These are phyloP conservation scores for Rostratula benghalensis DNA, from an alignment of 2,113 vertebrate species.

Conservation along the genomic window DNA sequence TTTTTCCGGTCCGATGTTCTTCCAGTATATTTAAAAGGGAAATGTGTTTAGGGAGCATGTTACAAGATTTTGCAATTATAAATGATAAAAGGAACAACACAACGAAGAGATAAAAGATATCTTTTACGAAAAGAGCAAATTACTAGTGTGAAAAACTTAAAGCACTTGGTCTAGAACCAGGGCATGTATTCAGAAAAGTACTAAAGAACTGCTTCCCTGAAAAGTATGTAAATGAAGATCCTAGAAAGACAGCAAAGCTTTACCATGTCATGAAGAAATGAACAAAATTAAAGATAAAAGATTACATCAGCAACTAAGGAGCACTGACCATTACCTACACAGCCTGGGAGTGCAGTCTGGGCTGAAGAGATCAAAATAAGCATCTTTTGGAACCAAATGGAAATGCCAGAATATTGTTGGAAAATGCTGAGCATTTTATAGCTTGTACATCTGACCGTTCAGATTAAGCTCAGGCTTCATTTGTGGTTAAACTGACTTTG, in stretches of 20 bases:
- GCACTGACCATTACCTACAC: neutral
- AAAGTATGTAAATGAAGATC: neutral
- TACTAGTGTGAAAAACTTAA: conserved; percentile 15
- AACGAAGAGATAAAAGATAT: conserved; percentile 33
- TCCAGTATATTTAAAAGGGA: neutral
- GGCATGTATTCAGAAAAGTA: neutral
- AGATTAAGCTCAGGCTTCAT: neutral
- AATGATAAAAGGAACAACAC: conserved; percentile 48
- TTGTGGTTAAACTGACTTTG: neutral
- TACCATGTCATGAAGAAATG: neutral
- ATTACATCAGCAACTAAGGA: neutral
- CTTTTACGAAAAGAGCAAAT: conserved; percentile 45
- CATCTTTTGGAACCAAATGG: neutral
- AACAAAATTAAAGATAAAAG: neutral
- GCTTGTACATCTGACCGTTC: neutral
- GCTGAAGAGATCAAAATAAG: neutral
- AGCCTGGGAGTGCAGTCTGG: neutral
- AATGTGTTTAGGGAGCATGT: conserved; percentile 37
- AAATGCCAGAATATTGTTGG: neutral
- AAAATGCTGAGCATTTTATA: neutral
- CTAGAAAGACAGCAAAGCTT: neutral
- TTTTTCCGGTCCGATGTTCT: neutral
- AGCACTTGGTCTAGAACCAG: conserved; percentile 29
- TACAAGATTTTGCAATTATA: conserved; percentile 58
- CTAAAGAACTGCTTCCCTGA: neutral